Conservation (phyloP, 1,140 invertebrate species). For the Drosophila ogumai region DNA sequence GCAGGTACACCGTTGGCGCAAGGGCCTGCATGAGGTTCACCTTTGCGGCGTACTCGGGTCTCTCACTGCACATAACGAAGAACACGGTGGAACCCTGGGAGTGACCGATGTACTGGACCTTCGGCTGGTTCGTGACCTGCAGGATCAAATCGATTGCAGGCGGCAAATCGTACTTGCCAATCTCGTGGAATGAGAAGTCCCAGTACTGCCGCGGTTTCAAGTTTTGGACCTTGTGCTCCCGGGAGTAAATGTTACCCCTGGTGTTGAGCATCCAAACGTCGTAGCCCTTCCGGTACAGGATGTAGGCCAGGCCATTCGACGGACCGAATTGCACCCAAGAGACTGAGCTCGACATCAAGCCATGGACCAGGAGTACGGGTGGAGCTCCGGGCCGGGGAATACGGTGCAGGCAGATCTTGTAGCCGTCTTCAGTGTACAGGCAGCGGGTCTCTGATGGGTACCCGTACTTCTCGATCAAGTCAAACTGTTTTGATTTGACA, state of each 20-base stretch:
- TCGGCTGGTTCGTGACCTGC: slow-evolving; percentile 80
- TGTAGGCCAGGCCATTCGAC: slow-evolving; percentile 85
- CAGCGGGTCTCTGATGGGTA: slow-evolving; percentile 86
- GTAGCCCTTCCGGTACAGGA: slow-evolving; percentile 88
- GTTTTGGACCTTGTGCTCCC: slow-evolving; percentile 85
- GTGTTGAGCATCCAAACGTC: slow-evolving; percentile 91
- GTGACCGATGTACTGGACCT: slow-evolving; percentile 85
- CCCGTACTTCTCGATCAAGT: slow-evolving; percentile 85
- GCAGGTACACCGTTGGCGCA: slow-evolving; percentile 86
- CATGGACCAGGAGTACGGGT: slow-evolving; percentile 88
- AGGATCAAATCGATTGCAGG: slow-evolving; percentile 88
- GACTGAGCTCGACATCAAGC: slow-evolving; percentile 86
- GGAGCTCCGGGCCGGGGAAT: slow-evolving; percentile 48
- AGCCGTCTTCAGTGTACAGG: slow-evolving; percentile 85
- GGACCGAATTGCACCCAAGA: slow-evolving; percentile 87
- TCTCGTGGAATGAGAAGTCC: slow-evolving; percentile 89
- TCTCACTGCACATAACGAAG: slow-evolving; percentile 87
- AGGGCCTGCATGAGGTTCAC: slow-evolving; percentile 87
- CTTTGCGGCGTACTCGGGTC: slow-evolving; percentile 89
- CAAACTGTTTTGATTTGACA: slow-evolving; percentile 24
- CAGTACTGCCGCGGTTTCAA: slow-evolving; percentile 78
- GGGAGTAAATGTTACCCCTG: slow-evolving; percentile 89
- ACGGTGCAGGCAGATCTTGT: slow-evolving; percentile 85
- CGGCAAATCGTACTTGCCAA: slow-evolving; percentile 89
- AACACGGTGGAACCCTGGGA: slow-evolving; percentile 87